Evolutionary conservation across 2,797 vertebrate genomes (phyloP).

Genomic region (Parauchenoglanis punctatus): DNA sequence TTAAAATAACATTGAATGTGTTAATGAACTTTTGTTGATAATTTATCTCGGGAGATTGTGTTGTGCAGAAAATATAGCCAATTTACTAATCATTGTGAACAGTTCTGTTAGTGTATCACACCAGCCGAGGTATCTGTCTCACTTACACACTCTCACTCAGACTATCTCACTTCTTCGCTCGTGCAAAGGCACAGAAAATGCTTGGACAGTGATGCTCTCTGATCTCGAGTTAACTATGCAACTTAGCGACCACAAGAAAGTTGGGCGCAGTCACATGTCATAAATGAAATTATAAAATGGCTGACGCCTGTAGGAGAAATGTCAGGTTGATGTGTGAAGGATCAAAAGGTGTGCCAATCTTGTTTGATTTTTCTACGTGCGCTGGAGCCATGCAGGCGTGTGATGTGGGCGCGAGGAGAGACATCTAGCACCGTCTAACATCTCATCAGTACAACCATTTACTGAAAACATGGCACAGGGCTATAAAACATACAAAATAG

Average conservation of each 20-base stretch:
- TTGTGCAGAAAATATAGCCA: neutral
- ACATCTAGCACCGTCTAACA: slow-evolving; percentile 14
- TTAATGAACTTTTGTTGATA: neutral
- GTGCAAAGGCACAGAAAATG: slow-evolving; percentile 33
- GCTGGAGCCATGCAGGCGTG: slow-evolving; percentile 31
- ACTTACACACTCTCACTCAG: slow-evolving; percentile 1
- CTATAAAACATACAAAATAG: neutral
- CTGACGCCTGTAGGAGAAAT: slow-evolving; percentile 44
- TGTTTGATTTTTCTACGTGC: slow-evolving; percentile 19
- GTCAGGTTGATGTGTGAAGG: slow-evolving; percentile 25
- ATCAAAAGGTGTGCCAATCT: slow-evolving; percentile 36
- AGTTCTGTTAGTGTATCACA: neutral
- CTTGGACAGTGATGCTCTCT: slow-evolving; percentile 47
- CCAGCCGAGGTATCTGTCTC: neutral
- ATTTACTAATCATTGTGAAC: neutral
- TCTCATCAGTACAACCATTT: neutral
- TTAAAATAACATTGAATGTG: neutral
- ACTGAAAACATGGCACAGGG: neutral
- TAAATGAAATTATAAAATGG: slow-evolving; percentile 46
- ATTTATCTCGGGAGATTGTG: neutral
- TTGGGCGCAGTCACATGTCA: slow-evolving; percentile 30
- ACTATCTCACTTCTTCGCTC: neutral
- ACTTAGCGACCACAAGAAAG: slow-evolving; percentile 51
- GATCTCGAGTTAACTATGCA: slow-evolving; percentile 42
- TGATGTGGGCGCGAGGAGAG: slow-evolving; percentile 47